Conservation (phyloP, 2,888 invertebrate genomes). For the Notodonta ziczac region DNA sequence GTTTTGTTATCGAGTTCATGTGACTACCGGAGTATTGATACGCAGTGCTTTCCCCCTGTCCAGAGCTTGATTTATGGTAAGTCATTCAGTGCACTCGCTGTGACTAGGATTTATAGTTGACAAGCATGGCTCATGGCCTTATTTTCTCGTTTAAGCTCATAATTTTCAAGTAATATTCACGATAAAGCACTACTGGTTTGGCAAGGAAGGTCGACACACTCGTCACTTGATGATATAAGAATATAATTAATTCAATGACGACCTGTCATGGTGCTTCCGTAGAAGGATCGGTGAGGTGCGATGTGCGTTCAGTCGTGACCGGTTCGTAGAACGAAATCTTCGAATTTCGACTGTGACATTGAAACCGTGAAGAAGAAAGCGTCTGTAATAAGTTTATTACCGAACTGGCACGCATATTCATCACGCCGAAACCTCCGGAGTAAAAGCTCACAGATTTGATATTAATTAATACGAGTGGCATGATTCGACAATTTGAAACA, state of each 20-base stretch:
- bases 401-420: conserved; percentile 59
- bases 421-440: conserved; percentile 51
- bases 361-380: conserved; percentile 64
- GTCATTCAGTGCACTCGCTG: conserved; percentile 51
- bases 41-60: conserved; percentile 66
- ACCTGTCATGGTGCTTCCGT: conserved; percentile 46
- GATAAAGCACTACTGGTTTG: conserved; percentile 23
- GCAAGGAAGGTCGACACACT: conserved; percentile 33
- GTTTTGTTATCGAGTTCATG: conserved; percentile 72
- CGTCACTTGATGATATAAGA: conserved; percentile 38
- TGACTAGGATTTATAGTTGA: conserved; percentile 37
- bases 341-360: conserved; percentile 52
- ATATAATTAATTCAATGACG: conserved; percentile 57
- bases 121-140: conserved; percentile 32
- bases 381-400: conserved; percentile 61
- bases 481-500: conserved; percentile 69
- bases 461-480: conserved; percentile 70
- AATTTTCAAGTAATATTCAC: neutral
- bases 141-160: conserved; percentile 17
- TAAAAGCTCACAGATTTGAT: conserved; percentile 61
- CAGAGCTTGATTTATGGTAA: conserved; percentile 74
- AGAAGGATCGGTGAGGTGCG: conserved; percentile 45
- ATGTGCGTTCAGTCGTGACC: conserved; percentile 24
- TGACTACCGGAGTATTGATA: conserved; percentile 71
- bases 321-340: conserved; percentile 39